Percentiles rank a stretch among this genome's conserved stretches.
phyloP scores from a whole-genome alignment of 2,888 invertebrate genomes.

The Spicauda simplicius region DNA sequence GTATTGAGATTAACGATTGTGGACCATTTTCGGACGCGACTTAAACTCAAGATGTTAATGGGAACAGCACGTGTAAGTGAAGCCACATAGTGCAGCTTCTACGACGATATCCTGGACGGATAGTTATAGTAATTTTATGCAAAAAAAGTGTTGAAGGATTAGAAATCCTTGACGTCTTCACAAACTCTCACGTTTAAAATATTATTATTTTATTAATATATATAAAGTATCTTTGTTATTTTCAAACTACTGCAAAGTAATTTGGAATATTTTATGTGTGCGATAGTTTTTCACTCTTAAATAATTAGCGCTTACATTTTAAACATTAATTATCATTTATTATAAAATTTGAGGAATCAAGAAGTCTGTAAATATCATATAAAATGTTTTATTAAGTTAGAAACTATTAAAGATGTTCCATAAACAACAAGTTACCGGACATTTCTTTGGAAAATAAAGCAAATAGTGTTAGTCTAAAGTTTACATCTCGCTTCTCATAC shows the following conservation, averaged over 20 bases:
- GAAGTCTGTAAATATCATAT: too few species aligned
- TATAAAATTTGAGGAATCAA: too few species aligned
- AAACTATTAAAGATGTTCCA: neutral
- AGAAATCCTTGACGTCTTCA: too few species aligned
- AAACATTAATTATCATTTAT: too few species aligned
- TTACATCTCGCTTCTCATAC: slow-evolving; percentile 43
- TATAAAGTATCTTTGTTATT: too few species aligned
- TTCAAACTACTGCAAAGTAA: too few species aligned
- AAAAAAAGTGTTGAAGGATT: too few species aligned
- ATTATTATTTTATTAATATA: too few species aligned
- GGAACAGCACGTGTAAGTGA: neutral
- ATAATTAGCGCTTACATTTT: too few species aligned
- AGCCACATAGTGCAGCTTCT: neutral
- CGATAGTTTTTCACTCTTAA: too few species aligned
- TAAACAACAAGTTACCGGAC: neutral
- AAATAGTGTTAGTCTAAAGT: slow-evolving; percentile 4
- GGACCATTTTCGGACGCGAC: slow-evolving; percentile 3
- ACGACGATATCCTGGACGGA: neutral
- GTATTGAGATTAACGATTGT: slow-evolving; percentile 34
- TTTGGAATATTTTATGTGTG: too few species aligned
- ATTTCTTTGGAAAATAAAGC: slow-evolving; percentile 12
- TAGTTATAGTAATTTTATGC: neutral
- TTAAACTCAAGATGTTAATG: slow-evolving; percentile 7
- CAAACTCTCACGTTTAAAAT: too few species aligned
- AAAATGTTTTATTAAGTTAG: neutral